Percentiles rank a stretch among this genome's conserved stretches.
These are phyloP conservation scores for Campylomormyrus tamandua DNA, from an alignment of 2,113 vertebrate species.

Conservation along the genomic window DNA sequence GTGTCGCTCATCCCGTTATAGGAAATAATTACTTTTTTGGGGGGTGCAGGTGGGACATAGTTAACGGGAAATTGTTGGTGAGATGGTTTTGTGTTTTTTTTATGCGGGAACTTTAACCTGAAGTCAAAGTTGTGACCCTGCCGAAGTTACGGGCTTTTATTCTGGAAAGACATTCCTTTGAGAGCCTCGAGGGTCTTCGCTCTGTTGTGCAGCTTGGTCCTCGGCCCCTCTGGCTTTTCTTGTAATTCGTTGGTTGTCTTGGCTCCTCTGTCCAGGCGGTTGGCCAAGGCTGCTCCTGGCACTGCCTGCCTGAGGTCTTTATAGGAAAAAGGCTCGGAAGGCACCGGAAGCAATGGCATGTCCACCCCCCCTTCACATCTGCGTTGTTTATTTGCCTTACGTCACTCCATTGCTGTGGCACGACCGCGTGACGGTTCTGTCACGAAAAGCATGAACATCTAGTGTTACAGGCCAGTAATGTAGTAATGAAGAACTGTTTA, in stretches of 20 bases:
- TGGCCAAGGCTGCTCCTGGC: background rate
- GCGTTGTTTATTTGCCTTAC: background rate
- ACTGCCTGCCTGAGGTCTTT: background rate
- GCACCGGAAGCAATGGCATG: background rate
- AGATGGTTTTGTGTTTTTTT: background rate
- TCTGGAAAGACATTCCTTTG: background rate
- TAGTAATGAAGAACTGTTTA: background rate
- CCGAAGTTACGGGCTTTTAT: conserved; percentile 21
- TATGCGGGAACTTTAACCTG: background rate
- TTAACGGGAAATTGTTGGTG: background rate
- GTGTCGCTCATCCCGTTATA: background rate
- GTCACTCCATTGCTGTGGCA: background rate
- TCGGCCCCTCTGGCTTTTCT: background rate
- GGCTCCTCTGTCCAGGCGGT: background rate
- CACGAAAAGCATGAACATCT: background rate
- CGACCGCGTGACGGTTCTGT: background rate
- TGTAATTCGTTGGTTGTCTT: background rate
- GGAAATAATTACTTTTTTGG: background rate
- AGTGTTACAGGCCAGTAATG: background rate
- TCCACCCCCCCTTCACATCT: background rate
- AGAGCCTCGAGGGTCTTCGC: background rate
- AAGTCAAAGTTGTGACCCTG: background rate
- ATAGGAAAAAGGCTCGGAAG: background rate
- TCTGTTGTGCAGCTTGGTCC: background rate
- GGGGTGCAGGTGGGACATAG: background rate